Base-by-base conservation (phyloP, 35 echinoderm and acorn worm genomes). In the Hemicentrotus pulcherrimus region DNA sequence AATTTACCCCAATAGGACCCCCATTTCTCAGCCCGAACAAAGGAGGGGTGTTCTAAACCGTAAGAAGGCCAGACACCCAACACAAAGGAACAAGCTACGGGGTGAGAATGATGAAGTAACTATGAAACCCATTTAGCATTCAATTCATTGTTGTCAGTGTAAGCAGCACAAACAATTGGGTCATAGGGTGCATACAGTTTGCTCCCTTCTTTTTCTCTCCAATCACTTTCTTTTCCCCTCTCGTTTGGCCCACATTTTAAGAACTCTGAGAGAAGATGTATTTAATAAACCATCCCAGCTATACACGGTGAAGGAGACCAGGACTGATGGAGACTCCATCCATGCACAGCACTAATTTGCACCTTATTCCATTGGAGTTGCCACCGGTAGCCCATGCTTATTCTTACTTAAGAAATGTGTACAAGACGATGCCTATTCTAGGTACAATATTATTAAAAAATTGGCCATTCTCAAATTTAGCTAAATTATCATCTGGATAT, bases 91-190 rank as follows among this genome's bases (percentile, higher is more conserved):
- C 65, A 28, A 78, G 65, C 28, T 28, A 78, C 7, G 22, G 65
- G 22, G 65, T n/a, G 65, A 78, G 18, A 78, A 78, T 78, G 65
- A n/a, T 78, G 65, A n/a, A 78, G 65, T 78, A 78, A 78, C 65
- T 78, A 78, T 78, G 65, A 78, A 78, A 78, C 65, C 65, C 65
- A 78, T 78, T 78, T 28, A 78, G 65, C 19, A 78, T 78, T 78
- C 65, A 78, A 78, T n/a, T 78, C 65, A 78, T 78, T 78, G 65
- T 78, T 78, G 28, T n/a, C 22, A 78, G 65, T 78, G 65, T 78
- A 78, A 78, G 65, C 65, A 78, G 19, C 28, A n/a, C 65, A 78
- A 78, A 78, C 65, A 78, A n/a, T n/a, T 78, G 65, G 65, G 65
- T 78, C 65, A 78, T n/a, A 78, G 24, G 65, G 65, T 78, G 65